A percentile compares a stretch with the other conserved stretches of the same genome.
Conservation (phyloP, 1,140 invertebrate genomes). For the Pectinophora gossypiella region DNA sequence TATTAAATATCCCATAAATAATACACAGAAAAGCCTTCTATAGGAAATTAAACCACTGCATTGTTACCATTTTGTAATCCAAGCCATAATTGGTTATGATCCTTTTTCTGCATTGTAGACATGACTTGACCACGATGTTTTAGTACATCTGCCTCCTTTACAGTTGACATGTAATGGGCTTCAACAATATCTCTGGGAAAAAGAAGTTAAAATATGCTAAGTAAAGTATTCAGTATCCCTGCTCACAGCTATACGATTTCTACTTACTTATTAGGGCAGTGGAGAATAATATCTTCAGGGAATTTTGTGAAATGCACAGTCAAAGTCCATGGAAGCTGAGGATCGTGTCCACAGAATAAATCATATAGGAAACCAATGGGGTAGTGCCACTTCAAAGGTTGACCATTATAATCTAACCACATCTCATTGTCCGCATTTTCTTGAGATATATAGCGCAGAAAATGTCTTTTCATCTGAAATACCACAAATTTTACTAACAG, state of each 20-base stretch:
- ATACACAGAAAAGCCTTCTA: too few species aligned
- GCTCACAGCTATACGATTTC: too few species aligned
- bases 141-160: constrained; percentile 98
- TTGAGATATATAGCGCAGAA: constrained; percentile 87
- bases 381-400: constrained; percentile 96
- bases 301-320: constrained; percentile 97
- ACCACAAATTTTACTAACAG: not conserved
- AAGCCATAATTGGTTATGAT: constrained; percentile 97
- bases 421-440: constrained; percentile 92
- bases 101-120: constrained; percentile 97
- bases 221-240: too few species aligned
- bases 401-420: constrained; percentile 96
- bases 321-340: constrained; percentile 92
- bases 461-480: constrained; percentile 91
- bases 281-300: constrained; percentile 87
- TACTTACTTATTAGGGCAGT: constrained; percentile 85
- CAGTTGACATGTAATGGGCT: constrained; percentile 93
- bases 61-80: constrained; percentile 91
- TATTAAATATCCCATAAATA: constrained; percentile 5
- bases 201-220: too few species aligned
- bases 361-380: constrained; percentile 97
- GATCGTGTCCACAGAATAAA: constrained; percentile 80
- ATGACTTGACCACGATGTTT: constrained; percentile 96
- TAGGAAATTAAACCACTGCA: not conserved
- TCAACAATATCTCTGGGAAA: constrained; percentile 94